These are phyloP conservation scores for Hyles lineata DNA, from an alignment of 2,888 invertebrate genomes.

Conservation along the genomic window DNA sequence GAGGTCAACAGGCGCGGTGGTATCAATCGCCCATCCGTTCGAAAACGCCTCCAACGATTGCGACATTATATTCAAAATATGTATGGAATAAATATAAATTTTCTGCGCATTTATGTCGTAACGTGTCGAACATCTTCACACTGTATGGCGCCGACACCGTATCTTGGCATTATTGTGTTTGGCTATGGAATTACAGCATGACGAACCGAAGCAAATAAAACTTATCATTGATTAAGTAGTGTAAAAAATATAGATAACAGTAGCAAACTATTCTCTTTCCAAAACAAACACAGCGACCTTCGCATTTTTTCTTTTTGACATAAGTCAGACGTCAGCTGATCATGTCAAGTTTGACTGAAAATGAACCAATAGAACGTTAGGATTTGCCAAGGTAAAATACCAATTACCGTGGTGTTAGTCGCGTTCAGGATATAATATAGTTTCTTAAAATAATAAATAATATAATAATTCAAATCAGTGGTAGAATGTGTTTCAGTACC, in stretches of 20 bases:
- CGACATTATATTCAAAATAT: slow-evolving; percentile 58
- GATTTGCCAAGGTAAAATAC: too few relatives aligned
- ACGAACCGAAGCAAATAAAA: slow-evolving; percentile 17
- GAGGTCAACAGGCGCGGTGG: slow-evolving; percentile 76
- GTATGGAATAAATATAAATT: slow-evolving; percentile 31
- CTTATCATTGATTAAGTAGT: slow-evolving; percentile 27
- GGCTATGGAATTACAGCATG: slow-evolving; percentile 26
- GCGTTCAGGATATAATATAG: too few relatives aligned
- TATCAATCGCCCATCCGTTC: slow-evolving; percentile 80
- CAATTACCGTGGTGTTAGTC: too few relatives aligned
- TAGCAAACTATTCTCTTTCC: slow-evolving; percentile 11
- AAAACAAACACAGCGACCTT: slow-evolving; percentile 28
- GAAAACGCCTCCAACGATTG: slow-evolving; percentile 63
- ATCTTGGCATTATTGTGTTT: slow-evolving; percentile 33
- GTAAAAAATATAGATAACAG: slow-evolving; percentile 24
- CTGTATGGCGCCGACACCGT: slow-evolving; percentile 41
- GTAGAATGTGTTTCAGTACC: too few relatives aligned
- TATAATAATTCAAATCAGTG: too few relatives aligned
- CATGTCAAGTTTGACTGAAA: not conserved
- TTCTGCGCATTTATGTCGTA: slow-evolving; percentile 43
- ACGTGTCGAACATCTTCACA: slow-evolving; percentile 42
- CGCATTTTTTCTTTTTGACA: slow-evolving; percentile 10
- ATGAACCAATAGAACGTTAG: too few relatives aligned
- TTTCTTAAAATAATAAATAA: too few relatives aligned
- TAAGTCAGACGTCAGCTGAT: slow-evolving; percentile 16